Evolutionary conservation across 2,888 invertebrate genomes (phyloP).

Genomic region (Cryptus viduatorius): DNA sequence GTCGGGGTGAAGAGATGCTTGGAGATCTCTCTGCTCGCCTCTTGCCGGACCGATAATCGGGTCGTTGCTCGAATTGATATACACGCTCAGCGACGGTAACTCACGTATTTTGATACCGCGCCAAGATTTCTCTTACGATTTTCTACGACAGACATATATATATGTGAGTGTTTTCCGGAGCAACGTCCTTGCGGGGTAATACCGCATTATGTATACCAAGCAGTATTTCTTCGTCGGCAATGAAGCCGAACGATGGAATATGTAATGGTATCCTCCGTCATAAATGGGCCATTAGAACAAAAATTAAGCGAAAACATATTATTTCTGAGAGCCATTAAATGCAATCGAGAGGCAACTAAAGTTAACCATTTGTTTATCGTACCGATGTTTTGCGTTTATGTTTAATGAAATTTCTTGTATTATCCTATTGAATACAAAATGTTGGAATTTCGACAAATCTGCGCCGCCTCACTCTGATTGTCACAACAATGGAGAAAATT

Average conservation of each 20-base stretch:
- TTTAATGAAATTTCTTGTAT: not conserved
- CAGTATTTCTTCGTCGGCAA: slow-evolving; percentile 22
- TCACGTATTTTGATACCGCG: slow-evolving; percentile 78
- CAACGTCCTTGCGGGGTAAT: slow-evolving; percentile 20
- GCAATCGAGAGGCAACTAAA: not conserved
- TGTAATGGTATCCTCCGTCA: not conserved
- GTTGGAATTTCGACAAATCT: not conserved
- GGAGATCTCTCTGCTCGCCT: slow-evolving; percentile 45
- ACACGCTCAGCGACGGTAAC: slow-evolving; percentile 74
- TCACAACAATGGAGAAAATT: slow-evolving; percentile 6
- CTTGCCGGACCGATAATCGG: slow-evolving; percentile 79
- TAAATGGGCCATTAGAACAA: not conserved
- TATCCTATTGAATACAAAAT: not conserved
- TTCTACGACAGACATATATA: slow-evolving; percentile 28
- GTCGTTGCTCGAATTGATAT: slow-evolving; percentile 80
- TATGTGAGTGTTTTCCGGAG: slow-evolving; percentile 35
- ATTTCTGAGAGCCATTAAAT: not conserved
- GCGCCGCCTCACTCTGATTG: slow-evolving; percentile 18
- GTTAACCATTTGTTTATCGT: not conserved
- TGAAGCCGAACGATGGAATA: not conserved
- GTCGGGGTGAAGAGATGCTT: slow-evolving; percentile 33
- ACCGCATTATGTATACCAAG: slow-evolving; percentile 20
- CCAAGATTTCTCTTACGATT: slow-evolving; percentile 76
- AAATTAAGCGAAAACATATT: no score
- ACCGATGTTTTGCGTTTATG: not conserved